Conservation (phyloP, 2,113 vertebrate species). For the Uropsilus gracilis region DNA sequence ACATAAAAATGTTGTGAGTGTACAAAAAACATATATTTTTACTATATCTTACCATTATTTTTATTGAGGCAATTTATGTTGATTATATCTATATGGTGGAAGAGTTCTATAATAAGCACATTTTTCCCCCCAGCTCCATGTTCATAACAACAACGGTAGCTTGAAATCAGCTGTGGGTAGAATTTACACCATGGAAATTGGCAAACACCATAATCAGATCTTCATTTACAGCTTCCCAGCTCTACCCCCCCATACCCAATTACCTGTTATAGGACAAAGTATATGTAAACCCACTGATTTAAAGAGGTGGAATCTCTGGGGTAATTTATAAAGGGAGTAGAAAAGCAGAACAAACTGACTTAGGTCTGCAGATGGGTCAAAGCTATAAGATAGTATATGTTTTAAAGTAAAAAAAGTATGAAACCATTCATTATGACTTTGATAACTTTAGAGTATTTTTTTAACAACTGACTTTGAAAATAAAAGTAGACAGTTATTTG, state of each 20-base stretch:
- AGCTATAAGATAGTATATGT: too few relatives aligned
- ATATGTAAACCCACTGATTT: background rate
- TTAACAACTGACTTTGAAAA: constrained; percentile 13
- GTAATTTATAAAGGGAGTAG: background rate
- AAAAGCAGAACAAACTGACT: too few relatives aligned
- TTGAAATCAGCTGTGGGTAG: background rate
- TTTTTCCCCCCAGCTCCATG: background rate
- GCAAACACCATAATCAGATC: background rate
- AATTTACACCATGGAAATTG: background rate
- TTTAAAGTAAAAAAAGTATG: too few relatives aligned
- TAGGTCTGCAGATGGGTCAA: too few relatives aligned
- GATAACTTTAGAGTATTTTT: background rate
- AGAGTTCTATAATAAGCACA: background rate
- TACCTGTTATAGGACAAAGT: background rate
- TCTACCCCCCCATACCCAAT: background rate
- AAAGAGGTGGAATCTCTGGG: background rate
- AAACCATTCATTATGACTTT: too few relatives aligned
- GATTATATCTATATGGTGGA: background rate
- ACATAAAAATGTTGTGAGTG: too few relatives aligned
- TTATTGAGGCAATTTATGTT: background rate
- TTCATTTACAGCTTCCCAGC: background rate
- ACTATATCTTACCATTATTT: background rate
- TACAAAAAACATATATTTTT: constrained; percentile 33
- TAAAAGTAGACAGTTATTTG: constrained; percentile 29
- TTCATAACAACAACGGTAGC: background rate